A percentile compares a stretch with the other conserved stretches of the same genome.
phyloP scores from a whole-genome alignment of 2,888 invertebrate species.

The Hecatera dysodea region DNA sequence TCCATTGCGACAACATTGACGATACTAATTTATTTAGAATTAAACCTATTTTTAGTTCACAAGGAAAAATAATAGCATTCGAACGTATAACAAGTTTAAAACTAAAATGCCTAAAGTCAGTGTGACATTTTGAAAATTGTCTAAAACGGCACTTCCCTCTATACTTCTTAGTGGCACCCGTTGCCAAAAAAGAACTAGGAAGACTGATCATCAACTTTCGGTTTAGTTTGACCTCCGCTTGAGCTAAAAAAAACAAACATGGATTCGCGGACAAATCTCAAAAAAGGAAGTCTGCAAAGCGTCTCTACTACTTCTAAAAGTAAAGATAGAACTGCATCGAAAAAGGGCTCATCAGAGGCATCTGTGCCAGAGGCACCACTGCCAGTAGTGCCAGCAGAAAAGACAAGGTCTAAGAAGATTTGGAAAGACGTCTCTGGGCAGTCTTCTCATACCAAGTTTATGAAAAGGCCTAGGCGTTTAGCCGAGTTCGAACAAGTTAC shows the following conservation, averaged over 20 bases:
- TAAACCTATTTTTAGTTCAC: constrained; percentile 21
- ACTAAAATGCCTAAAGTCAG: constrained; percentile 2
- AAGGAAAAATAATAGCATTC: constrained; percentile 8
- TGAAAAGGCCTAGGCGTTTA: constrained; percentile 61
- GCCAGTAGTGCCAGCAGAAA: not conserved
- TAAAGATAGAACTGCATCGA: not conserved
- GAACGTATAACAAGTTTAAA: not conserved
- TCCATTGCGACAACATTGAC: constrained; percentile 3
- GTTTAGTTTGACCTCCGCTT: not conserved
- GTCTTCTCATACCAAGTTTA: constrained; percentile 79
- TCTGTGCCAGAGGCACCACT: not conserved
- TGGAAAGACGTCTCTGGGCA: constrained; percentile 61
- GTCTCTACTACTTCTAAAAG: not conserved
- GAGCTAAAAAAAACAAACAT: constrained; percentile 14
- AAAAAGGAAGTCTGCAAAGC: not conserved
- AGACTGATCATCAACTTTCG: not conserved
- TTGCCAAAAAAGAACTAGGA: not conserved
- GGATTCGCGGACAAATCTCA: not conserved
- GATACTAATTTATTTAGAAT: constrained; percentile 18
- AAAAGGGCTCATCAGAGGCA: not conserved
- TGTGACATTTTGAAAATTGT: not conserved
- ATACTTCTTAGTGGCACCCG: too few relatives aligned
- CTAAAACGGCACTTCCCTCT: not conserved
- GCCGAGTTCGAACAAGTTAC: constrained; percentile 70
- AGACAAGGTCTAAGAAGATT: constrained; percentile 52